Base-by-base conservation (phyloP, 2,888 invertebrate species). In the Orchesellides sinensis region DNA sequence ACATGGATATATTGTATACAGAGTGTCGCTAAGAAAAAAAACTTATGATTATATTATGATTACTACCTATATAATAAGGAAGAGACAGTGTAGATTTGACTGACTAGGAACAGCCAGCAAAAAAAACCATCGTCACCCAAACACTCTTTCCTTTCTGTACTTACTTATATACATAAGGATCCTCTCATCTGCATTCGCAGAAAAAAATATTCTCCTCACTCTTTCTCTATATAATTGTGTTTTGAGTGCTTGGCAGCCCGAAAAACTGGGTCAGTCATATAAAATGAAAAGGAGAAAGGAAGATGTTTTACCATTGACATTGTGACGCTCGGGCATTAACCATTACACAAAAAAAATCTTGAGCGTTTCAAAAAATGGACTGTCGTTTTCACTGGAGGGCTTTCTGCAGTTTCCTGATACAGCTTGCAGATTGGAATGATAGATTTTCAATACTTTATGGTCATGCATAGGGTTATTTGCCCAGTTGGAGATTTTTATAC, bases 211-310 rank as follows among this genome's bases (percentile, higher is more conserved):
- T 45, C 49, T 74, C 63, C 29, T 29, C 49, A 40, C 40, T 40
- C 40, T 63, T 63, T 32, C 32, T 29, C 21, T 17, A 35, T 10
- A 6, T 27, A 59, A 23, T 59, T 59, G 27, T 21, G 59, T 35
- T 49, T 29, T 23, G 12, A 68, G 61, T 49, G 40, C 19, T 69
- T 23, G 29, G 8, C 52, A 49, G 70, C 49, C 59, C 32, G 47
- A 59, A 63, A 77, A 85, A 85, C 82, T 85, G 81, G 85, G 85
- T 85, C 85, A 85, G 74, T 83, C 75, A 59, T 83, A 85, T 85
- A 83, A 79, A 73, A 85, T 83, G 81, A 73, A 61, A 80, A 49
- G 74, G 81, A 79, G 83, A 85, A 85, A 83, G 82, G 83, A 65
- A 83, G 74, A 81, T 47, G 52, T 68, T 35, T 70, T 83, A 77